Conservation (phyloP, 2,797 vertebrate genomes). For the Pseudochirops corinnae region DNA sequence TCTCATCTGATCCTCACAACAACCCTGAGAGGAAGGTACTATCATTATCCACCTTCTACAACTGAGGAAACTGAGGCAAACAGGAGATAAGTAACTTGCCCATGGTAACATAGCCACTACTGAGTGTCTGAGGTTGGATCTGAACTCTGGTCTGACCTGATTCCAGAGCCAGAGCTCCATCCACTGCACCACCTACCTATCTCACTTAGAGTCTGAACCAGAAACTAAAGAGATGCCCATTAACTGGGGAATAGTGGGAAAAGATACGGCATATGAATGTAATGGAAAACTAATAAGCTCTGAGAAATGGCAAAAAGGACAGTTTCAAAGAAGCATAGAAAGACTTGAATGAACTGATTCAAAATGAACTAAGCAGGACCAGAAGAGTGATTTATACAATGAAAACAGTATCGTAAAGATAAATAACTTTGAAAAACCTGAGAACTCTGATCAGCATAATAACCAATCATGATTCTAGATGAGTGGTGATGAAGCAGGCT, state of each 20-base stretch:
- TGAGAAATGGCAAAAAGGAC: background rate
- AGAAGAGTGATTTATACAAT: background rate
- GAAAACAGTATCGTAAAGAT: background rate
- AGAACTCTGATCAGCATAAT: background rate
- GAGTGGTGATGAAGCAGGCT: background rate
- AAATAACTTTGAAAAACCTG: background rate
- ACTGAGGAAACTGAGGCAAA: background rate
- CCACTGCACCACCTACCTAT: background rate
- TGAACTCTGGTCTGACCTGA: background rate
- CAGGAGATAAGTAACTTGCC: background rate
- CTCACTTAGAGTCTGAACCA: background rate
- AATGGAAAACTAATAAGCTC: no score
- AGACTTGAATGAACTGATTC: background rate
- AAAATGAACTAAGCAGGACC: background rate
- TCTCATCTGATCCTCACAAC: background rate
- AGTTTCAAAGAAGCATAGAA: background rate
- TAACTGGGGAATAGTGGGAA: no score
- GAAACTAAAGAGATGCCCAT: background rate
- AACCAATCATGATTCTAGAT: background rate
- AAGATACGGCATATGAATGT: background rate
- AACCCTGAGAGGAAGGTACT: background rate
- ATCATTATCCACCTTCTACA: background rate
- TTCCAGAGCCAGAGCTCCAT: background rate
- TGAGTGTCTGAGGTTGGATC: background rate
- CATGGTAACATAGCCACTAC: no score